Percentiles rank a stretch among this genome's conserved stretches.
Conservation (phyloP, 2,113 vertebrate genomes). For the Chrysochloris asiatica region DNA sequence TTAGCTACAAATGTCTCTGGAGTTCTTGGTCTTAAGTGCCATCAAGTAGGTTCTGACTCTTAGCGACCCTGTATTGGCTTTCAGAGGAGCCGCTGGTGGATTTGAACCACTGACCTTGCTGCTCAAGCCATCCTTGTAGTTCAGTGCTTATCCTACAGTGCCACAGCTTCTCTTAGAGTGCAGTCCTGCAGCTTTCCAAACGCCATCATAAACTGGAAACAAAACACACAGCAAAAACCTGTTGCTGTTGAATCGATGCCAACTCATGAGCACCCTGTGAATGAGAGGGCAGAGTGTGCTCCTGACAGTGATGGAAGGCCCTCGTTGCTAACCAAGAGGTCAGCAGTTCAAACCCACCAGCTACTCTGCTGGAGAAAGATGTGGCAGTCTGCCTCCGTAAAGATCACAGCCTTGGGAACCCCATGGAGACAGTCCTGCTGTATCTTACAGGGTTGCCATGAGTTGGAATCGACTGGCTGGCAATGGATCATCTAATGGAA, state of each 20-base stretch:
- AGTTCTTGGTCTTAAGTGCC: too few relatives aligned
- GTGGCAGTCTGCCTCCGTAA: not conserved
- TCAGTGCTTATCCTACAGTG: too few relatives aligned
- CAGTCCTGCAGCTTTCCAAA: slow-evolving; percentile 23
- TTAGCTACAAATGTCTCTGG: not conserved
- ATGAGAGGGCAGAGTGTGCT: not conserved
- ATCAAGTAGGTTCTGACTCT: too few relatives aligned
- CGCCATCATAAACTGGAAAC: not conserved
- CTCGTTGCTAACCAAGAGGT: not conserved
- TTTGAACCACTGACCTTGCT: too few relatives aligned
- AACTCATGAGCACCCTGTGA: not conserved
- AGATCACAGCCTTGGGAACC: not conserved
- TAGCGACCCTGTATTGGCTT: too few relatives aligned
- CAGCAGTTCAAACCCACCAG: not conserved
- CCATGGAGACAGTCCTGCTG: not conserved
- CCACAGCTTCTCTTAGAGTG: too few relatives aligned
- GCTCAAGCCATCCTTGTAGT: too few relatives aligned
- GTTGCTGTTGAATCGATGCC: not conserved
- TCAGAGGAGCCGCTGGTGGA: too few relatives aligned
- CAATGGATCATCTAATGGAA: not conserved
- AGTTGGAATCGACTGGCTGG: not conserved
- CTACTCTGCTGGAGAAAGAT: not conserved
- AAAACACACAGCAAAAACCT: not conserved
- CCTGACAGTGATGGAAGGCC: not conserved
- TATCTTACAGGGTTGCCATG: not conserved